phyloP scores from a whole-genome alignment of 2,113 vertebrate genomes.

The Rhizomys pruinosus region DNA sequence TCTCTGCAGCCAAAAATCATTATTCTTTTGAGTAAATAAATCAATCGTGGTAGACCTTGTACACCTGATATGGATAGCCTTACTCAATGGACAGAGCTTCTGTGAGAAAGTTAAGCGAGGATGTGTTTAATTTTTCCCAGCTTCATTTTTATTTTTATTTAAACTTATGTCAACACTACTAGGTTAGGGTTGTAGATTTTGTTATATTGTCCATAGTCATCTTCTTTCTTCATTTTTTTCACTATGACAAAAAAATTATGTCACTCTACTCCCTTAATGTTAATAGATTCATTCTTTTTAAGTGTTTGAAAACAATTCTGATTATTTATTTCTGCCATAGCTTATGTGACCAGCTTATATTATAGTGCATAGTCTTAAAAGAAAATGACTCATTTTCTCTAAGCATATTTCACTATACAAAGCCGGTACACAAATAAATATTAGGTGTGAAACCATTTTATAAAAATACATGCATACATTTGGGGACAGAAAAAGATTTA shows the following conservation, averaged over 20 bases:
- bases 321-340: neutral
- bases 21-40: neutral
- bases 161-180: constrained; percentile 8
- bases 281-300: neutral
- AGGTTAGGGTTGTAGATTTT: neutral
- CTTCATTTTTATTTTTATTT: constrained; percentile 27
- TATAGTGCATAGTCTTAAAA: neutral
- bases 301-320: neutral
- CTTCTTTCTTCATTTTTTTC: neutral
- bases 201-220: neutral
- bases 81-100: constrained; percentile 2
- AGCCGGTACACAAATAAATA: constrained; percentile 5
- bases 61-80: constrained; percentile 57
- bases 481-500: neutral
- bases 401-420: neutral
- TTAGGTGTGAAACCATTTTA: neutral
- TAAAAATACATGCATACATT: neutral
- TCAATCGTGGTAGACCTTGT: constrained; percentile 64
- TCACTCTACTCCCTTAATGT: neutral
- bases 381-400: neutral
- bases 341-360: constrained; percentile 2
- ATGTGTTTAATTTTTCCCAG: constrained; percentile 45
- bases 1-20: neutral
- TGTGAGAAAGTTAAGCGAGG: constrained; percentile 54
- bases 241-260: neutral